phyloP scores from a whole-genome alignment of 2,113 vertebrate species.

The Acanthisitta chloris region DNA sequence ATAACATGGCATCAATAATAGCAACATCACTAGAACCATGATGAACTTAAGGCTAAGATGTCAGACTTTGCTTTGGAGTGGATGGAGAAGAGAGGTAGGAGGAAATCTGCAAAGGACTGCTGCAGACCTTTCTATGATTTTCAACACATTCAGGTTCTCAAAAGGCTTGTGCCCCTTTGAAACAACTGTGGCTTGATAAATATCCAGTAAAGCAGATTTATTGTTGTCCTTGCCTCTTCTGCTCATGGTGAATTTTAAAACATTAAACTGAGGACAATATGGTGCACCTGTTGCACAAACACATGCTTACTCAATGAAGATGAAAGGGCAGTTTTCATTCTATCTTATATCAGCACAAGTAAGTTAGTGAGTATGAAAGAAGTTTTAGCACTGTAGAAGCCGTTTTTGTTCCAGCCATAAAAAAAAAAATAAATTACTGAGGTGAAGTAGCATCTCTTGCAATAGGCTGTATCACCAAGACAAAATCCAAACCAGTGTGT shows the following conservation, averaged over 20 bases:
- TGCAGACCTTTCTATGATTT: neutral
- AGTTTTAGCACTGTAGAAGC: neutral
- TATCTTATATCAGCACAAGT: neutral
- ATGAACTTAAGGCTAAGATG: neutral
- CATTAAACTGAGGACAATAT: neutral
- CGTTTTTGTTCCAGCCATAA: neutral
- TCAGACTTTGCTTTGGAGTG: neutral
- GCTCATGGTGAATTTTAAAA: neutral
- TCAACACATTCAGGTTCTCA: neutral
- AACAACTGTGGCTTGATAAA: neutral
- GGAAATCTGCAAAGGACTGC: neutral
- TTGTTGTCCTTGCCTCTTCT: neutral
- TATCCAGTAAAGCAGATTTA: neutral
- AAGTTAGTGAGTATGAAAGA: neutral
- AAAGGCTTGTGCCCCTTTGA: neutral
- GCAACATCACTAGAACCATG: neutral
- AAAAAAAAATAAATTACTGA: neutral
- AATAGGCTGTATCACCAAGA: neutral
- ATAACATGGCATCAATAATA: neutral
- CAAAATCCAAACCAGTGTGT: neutral
- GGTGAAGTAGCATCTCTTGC: neutral
- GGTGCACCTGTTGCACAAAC: neutral
- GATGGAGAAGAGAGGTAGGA: accelerated
- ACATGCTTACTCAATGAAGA: accelerated
- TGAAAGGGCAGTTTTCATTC: neutral